A percentile compares a stretch with the other conserved stretches of the same genome.
phyloP scores from a whole-genome alignment of 2,113 vertebrate genomes.

The Megaceryle maxima region DNA sequence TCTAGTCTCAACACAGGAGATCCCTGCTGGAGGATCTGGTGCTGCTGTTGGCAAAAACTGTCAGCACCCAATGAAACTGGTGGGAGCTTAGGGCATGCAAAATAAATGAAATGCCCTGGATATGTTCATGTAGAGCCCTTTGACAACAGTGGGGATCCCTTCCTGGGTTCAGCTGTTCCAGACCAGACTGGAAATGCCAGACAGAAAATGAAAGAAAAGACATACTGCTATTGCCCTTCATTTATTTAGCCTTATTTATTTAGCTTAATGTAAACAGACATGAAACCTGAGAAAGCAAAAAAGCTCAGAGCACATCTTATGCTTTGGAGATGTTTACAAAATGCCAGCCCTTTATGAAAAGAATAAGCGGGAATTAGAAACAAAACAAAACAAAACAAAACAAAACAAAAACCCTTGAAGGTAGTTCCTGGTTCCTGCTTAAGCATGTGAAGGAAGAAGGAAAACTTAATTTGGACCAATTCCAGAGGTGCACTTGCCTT shows the following conservation, averaged over 20 bases:
- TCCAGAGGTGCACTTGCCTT: background rate
- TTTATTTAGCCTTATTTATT: constrained; percentile 18
- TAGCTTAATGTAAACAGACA: background rate
- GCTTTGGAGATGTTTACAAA: background rate
- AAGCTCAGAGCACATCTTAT: background rate
- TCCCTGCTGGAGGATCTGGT: background rate
- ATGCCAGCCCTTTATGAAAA: background rate
- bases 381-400: background rate
- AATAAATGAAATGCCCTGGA: background rate
- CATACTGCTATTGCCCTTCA: background rate
- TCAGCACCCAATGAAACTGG: background rate
- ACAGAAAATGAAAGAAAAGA: background rate
- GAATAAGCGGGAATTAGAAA: background rate
- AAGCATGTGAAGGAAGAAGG: background rate
- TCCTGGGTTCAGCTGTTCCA: background rate
- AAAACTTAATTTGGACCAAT: background rate
- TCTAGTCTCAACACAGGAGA: background rate
- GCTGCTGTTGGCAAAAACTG: background rate
- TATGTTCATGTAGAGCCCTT: background rate
- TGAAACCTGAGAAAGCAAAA: constrained; percentile 18
- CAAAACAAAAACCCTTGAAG: background rate
- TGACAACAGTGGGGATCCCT: background rate
- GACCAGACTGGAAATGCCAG: constrained; percentile 3
- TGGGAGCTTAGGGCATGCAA: background rate
- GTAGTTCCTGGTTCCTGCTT: constrained; percentile 34